Base-by-base conservation (phyloP, 53 echinoderm and acorn worm genomes). In the Apostichopus leukothele region DNA sequence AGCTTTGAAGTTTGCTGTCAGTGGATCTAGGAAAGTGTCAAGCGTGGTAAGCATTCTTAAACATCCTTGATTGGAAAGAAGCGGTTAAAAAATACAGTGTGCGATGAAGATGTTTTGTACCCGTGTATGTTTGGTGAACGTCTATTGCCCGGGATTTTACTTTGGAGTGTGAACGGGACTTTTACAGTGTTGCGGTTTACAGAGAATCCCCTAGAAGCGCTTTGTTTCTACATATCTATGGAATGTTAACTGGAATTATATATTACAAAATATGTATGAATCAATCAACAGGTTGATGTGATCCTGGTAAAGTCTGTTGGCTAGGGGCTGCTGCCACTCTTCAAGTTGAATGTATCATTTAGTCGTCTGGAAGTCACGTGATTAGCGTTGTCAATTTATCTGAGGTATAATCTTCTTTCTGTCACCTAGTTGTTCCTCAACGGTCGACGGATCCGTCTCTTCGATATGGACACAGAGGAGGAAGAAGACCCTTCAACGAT, bases 391-490 rank as follows among this genome's bases (percentile, higher is more conserved):
- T 7, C 57, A 57, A 10, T 7, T 9, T 57, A 57, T 10, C 4
- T 52, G 8, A 76, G 16, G 77, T 12, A 9, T 76, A 0, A 76
- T 12, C 7, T 12, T 13, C 77, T 26, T 5, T 11, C 14, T 85
- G 16, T 85, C 71, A 11, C 76, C 50, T 86, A 97, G 97, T 85
- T 98, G 74, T 98, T 98, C 86, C 93, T 91, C 13, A 98, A 95
- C 89, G 91, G 91, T 51, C 93, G 98, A 9, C 60, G 98, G 52
- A 93, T 98, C 7, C 84, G 95, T 7, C 88, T 98, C 55, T 98
- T 98, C 90, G 98, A 98, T 78, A 95, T 98, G 98, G 98, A 98
- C 86, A 94, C 98, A 16, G 98, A 98, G 86, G 98, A 98, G 74
- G 94, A 93, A 20, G 98, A 95, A 51, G 98, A 95, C 61, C 63